Percentiles rank a stretch among this genome's conserved stretches.
phyloP scores from a whole-genome alignment of 2,888 invertebrate species.

The Nephrocerus scutellatus region DNA sequence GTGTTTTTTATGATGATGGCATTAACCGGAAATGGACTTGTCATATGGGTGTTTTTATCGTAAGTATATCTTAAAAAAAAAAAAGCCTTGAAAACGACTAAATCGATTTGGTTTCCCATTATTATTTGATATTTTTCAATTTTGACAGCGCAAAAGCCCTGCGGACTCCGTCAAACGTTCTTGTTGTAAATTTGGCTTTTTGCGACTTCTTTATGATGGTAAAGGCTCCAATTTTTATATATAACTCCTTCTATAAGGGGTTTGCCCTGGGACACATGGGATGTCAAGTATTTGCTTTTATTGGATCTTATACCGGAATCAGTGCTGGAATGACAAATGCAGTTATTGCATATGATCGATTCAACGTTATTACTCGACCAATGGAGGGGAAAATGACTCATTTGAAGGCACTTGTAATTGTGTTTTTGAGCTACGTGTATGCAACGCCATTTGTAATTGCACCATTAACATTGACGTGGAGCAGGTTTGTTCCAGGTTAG shows the following conservation, averaged over 20 bases:
- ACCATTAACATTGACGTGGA: constrained; percentile 77
- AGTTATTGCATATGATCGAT: constrained; percentile 77
- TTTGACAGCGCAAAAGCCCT: constrained; percentile 40
- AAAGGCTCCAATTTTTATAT: constrained; percentile 63
- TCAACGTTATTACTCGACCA: constrained; percentile 71
- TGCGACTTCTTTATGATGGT: constrained; percentile 84
- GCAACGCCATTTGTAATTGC: constrained; percentile 74
- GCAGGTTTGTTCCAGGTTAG: constrained; percentile 68
- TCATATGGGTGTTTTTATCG: constrained; percentile 69
- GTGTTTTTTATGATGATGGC: constrained; percentile 66
- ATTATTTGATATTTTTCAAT: constrained; percentile 1
- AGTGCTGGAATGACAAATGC: constrained; percentile 75
- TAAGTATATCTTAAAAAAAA: constrained; percentile 24
- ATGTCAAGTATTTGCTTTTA: constrained; percentile 68
- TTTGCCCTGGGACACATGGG: constrained; percentile 67
- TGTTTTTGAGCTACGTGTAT: constrained; percentile 67
- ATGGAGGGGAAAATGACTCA: constrained; percentile 73
- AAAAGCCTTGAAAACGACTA: not conserved
- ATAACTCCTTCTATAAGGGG: constrained; percentile 70
- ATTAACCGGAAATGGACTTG: constrained; percentile 73
- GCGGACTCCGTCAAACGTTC: constrained; percentile 66
- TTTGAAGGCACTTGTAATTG: constrained; percentile 72
- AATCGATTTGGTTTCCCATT: not conserved
- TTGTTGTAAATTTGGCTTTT: constrained; percentile 74
- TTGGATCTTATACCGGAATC: constrained; percentile 74